Evolutionary conservation across 2,888 invertebrate genomes (phyloP).

Genomic region (Mycalesis mineus): DNA sequence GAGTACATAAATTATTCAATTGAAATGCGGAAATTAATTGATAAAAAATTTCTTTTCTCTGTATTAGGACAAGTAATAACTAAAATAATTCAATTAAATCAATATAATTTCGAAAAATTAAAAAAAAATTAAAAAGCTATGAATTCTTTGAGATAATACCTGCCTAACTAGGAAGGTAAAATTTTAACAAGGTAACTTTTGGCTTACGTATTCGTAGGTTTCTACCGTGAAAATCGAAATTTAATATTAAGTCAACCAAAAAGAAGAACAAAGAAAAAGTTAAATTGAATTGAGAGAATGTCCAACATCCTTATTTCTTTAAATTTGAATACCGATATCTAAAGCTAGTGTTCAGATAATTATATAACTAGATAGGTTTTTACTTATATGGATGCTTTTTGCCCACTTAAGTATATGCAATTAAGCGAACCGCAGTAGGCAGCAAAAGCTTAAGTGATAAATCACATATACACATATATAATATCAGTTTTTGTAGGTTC

Average conservation of each 20-base stretch:
- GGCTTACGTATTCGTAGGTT: no score
- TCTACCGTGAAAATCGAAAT: no score
- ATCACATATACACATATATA: neutral
- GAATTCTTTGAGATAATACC: no score
- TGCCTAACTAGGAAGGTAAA: no score
- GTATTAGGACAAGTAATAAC: no score
- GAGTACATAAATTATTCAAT: neutral
- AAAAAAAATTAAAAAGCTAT: no score
- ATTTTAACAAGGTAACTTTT: no score
- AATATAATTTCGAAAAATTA: no score
- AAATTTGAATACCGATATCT: neutral
- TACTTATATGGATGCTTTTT: neutral
- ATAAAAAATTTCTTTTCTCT: neutral
- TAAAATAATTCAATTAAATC: no score
- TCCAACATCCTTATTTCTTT: neutral
- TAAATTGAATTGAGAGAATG: neutral
- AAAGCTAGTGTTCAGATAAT: neutral
- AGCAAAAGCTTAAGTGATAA: neutral
- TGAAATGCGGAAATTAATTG: neutral
- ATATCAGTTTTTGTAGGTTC: neutral
- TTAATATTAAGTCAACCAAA: no score
- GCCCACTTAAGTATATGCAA: neutral
- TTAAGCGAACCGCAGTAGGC: neutral
- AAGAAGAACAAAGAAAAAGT: no score
- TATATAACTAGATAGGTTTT: neutral